A percentile compares a stretch with the other conserved stretches of the same genome.
Conservation (phyloP, 1,140 invertebrate genomes). For the Fopius arisanus region DNA sequence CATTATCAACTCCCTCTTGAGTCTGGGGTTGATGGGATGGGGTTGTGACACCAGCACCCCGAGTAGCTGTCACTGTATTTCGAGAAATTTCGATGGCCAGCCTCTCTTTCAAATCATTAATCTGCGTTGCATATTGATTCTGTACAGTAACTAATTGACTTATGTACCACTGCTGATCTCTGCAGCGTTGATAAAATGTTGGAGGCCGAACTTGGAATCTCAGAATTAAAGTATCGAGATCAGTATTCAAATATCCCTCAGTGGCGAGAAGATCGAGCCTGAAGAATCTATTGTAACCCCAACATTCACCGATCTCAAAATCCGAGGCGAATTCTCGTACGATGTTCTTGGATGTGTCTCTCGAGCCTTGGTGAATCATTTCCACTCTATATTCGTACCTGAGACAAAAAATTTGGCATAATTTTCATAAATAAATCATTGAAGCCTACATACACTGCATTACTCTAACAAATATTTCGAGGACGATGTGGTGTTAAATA, state of each 20-base stretch:
- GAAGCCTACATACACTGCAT: not conserved
- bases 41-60: slow-evolving; percentile 45
- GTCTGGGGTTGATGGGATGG: slow-evolving; percentile 36
- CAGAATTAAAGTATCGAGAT: slow-evolving; percentile 78
- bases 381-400: slow-evolving; percentile 94
- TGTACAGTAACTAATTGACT: slow-evolving; percentile 83
- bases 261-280: slow-evolving; percentile 87
- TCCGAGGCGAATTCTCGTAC: slow-evolving; percentile 92
- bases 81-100: slow-evolving; percentile 77
- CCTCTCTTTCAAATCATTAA: slow-evolving; percentile 86
- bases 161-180: slow-evolving; percentile 95
- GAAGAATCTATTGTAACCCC: slow-evolving; percentile 96
- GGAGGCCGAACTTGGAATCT: slow-evolving; percentile 91
- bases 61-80: slow-evolving; percentile 68
- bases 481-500: not conserved
- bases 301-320: slow-evolving; percentile 97
- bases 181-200: slow-evolving; percentile 91
- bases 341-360: slow-evolving; percentile 89
- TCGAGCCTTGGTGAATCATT: slow-evolving; percentile 90
- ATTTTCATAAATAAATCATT: slow-evolving; percentile 10
- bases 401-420: slow-evolving; percentile 11
- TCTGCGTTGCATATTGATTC: slow-evolving; percentile 80
- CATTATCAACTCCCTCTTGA: slow-evolving; percentile 34
- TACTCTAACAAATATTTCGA: not conserved
- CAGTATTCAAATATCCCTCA: slow-evolving; percentile 86